Conservation (phyloP, 2,797 vertebrate genomes). For the Astyanax mexicanus region DNA sequence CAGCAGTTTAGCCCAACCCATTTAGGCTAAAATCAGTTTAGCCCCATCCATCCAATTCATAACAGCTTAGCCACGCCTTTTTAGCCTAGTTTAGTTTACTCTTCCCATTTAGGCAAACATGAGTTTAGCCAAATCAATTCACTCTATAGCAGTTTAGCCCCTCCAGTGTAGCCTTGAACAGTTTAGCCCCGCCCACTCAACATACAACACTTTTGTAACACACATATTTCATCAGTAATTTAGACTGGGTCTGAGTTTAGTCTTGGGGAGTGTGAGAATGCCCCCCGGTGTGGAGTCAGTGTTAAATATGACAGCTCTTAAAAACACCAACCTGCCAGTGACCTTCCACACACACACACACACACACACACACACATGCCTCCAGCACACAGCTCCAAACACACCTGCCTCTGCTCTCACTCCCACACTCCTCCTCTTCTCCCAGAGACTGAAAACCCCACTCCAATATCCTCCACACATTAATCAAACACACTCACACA, state of each 20-base stretch:
- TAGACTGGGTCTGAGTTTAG: neutral
- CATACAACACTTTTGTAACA: too few species aligned
- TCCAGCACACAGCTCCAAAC: neutral
- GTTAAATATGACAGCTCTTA: constrained; percentile 21
- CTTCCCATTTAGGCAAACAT: too few species aligned
- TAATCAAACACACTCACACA: constrained; percentile 76
- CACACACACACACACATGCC: neutral
- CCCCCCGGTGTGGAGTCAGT: neutral
- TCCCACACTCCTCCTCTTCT: constrained; percentile 53
- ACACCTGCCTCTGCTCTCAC: constrained; percentile 36
- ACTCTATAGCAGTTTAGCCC: too few species aligned
- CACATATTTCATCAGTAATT: too few species aligned
- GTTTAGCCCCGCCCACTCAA: too few species aligned
- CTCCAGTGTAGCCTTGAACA: too few species aligned
- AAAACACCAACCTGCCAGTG: constrained; percentile 24
- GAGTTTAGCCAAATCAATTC: too few species aligned
- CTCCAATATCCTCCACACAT: constrained; percentile 75
- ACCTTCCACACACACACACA: neutral
- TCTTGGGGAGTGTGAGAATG: neutral
- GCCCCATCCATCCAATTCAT: too few species aligned
- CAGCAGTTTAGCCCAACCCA: neutral
- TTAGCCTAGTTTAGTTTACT: too few species aligned
- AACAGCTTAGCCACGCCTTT: too few species aligned
- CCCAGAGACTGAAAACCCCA: constrained; percentile 64
- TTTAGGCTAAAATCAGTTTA: too few species aligned